phyloP scores from a whole-genome alignment of 2,113 vertebrate species.

The Dasyornis broadbenti region DNA sequence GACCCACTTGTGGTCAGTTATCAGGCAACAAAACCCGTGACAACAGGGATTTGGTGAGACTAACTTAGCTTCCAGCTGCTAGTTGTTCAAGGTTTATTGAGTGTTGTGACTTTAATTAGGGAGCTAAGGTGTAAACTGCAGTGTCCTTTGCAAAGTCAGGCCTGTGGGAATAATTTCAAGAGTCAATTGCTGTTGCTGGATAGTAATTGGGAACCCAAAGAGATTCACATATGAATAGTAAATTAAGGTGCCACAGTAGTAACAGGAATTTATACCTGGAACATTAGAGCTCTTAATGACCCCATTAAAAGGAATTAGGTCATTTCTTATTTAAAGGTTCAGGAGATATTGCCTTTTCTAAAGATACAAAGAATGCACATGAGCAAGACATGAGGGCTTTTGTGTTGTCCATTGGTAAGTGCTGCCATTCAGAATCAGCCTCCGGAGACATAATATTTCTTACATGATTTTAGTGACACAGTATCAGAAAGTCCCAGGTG shows the following conservation, averaged over 20 bases:
- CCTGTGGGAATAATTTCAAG: constrained; percentile 67
- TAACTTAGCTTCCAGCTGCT: constrained; percentile 65
- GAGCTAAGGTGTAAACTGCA: constrained; percentile 62
- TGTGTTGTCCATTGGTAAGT: not conserved
- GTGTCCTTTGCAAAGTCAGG: constrained; percentile 65
- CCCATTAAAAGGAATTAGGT: constrained; percentile 60
- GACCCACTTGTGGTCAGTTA: constrained; percentile 44
- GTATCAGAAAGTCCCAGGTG: not conserved
- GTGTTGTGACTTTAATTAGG: constrained; percentile 69
- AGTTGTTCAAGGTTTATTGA: constrained; percentile 70
- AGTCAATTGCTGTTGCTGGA: constrained; percentile 39
- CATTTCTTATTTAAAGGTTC: constrained; percentile 65
- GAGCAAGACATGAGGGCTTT: not conserved
- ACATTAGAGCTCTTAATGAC: constrained; percentile 46
- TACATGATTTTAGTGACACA: not conserved
- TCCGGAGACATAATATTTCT: constrained; percentile 4
- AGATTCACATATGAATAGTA: constrained; percentile 57
- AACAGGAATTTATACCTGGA: constrained; percentile 57
- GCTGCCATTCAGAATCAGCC: constrained; percentile 8
- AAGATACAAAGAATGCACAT: constrained; percentile 9
- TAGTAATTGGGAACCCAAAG: constrained; percentile 67
- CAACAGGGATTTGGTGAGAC: constrained; percentile 20
- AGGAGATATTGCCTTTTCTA: constrained; percentile 42
- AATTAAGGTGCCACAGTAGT: constrained; percentile 64
- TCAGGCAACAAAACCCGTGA: not conserved